These are phyloP conservation scores for Platyrinchus mystaceus DNA, from an alignment of 2,797 vertebrate species.

Conservation along the genomic window DNA sequence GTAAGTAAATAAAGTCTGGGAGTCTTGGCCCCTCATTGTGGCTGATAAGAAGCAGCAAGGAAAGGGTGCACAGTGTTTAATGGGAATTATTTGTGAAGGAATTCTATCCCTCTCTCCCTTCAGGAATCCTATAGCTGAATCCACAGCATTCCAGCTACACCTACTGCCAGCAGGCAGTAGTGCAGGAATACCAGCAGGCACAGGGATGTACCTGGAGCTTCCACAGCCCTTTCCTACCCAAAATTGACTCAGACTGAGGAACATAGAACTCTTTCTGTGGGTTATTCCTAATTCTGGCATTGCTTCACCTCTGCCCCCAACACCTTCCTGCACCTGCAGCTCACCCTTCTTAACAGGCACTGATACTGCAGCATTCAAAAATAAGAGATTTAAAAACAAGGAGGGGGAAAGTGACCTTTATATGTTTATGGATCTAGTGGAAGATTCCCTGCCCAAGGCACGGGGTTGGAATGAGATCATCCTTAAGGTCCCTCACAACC, in stretches of 20 bases:
- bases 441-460: neutral
- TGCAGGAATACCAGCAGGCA: neutral
- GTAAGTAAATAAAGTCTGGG: fast-evolving
- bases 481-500: neutral
- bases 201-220: neutral
- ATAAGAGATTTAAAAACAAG: fast-evolving
- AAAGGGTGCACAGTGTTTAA: fast-evolving
- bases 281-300: neutral
- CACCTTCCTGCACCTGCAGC: neutral
- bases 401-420: fast-evolving
- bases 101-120: fast-evolving
- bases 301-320: neutral
- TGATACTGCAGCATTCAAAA: neutral
- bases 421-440: neutral
- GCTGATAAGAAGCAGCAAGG: neutral
- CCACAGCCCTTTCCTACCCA: neutral
- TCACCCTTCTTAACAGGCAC: neutral
- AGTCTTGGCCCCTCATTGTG: fast-evolving
- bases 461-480: neutral
- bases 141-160: constrained; percentile 2
- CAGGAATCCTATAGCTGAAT: neutral
- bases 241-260: neutral
- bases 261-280: neutral
- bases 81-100: neutral
- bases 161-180: constrained; percentile 25